Conservation (phyloP, 1,140 invertebrate species). For the Nilaparvata lugens region DNA sequence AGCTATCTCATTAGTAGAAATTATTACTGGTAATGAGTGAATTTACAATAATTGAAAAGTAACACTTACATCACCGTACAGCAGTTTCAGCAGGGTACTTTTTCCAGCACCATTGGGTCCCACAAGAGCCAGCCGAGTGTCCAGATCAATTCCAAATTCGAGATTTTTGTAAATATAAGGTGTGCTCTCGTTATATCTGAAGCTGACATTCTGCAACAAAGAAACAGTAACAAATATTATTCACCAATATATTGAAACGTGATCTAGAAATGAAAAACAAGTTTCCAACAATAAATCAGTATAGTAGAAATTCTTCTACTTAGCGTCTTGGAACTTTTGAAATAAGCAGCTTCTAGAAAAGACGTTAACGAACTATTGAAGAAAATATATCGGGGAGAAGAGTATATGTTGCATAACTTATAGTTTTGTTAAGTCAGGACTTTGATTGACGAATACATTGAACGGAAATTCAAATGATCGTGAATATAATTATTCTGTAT, state of each 20-base stretch:
- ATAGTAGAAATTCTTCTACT: not conserved
- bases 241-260: not conserved
- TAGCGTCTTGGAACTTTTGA: too few relatives aligned
- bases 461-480: too few relatives aligned
- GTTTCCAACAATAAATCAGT: not conserved
- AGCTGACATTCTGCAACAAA: constrained; percentile 77
- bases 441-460: too few relatives aligned
- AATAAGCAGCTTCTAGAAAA: too few relatives aligned
- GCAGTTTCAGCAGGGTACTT: constrained; percentile 90
- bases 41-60: not conserved
- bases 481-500: too few relatives aligned
- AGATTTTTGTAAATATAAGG: constrained; percentile 95
- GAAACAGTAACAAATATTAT: constrained; percentile 8
- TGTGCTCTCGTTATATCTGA: constrained; percentile 77
- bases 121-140: constrained; percentile 94
- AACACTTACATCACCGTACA: constrained; percentile 79
- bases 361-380: too few relatives aligned
- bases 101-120: constrained; percentile 99
- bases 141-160: constrained; percentile 98
- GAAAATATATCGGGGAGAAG: too few relatives aligned
- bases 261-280: constrained; percentile 10
- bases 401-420: too few relatives aligned
- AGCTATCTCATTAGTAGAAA: too few relatives aligned
- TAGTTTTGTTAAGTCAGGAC: too few relatives aligned
- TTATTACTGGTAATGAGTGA: too few relatives aligned